A percentile compares a stretch with the other conserved stretches of the same genome.
Conservation (phyloP, 2,113 vertebrate genomes). For the Brienomyrus brachyistius region DNA sequence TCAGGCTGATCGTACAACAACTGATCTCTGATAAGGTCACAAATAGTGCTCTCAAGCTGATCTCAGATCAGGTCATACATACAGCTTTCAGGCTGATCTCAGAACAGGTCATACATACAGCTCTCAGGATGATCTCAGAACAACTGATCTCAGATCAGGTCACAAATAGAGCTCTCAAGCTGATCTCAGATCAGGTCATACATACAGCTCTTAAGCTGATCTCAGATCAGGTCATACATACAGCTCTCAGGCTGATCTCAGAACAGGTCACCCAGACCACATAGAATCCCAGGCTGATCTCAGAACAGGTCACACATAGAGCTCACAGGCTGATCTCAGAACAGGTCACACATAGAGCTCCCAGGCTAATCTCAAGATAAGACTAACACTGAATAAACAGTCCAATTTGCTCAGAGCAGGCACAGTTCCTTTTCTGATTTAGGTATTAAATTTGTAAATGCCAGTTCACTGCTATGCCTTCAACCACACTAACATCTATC, state of each 20-base stretch:
- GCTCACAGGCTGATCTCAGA: too few species aligned
- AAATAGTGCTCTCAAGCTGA: neutral
- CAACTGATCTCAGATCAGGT: neutral
- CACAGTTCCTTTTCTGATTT: neutral
- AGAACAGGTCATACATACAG: too few species aligned
- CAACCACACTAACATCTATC: neutral
- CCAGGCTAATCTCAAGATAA: neutral
- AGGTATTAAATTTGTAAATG: neutral
- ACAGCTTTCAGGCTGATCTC: neutral
- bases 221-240: neutral
- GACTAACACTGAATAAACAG: neutral
- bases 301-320: neutral
- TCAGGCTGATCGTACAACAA: too few species aligned
- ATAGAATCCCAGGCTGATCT: neutral
- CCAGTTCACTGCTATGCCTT: neutral
- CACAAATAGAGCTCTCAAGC: neutral
- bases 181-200: neutral
- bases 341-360: neutral
- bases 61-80: neutral
- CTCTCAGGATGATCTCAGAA: too few species aligned
- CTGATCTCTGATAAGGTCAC: neutral
- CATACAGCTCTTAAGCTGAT: neutral
- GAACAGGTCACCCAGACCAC: neutral
- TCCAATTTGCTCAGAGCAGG: neutral
- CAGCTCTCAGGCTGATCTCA: neutral